A percentile compares a stretch with the other conserved stretches of the same genome.
Conservation (phyloP, 2,797 vertebrate genomes). For the Passerculus sandwichensis region DNA sequence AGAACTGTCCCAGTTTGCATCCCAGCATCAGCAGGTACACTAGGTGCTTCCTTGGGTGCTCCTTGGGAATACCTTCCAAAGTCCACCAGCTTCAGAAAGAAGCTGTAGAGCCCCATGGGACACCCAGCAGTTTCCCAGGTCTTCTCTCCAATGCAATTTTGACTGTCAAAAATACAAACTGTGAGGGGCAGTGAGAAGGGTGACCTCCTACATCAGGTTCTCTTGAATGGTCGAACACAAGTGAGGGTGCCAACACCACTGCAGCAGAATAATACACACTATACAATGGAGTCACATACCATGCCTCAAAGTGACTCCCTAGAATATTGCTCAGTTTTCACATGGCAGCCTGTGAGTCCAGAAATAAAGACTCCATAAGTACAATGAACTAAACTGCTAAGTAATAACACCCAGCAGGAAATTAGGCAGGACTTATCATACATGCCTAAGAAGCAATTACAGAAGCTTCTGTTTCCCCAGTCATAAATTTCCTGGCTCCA, state of each 20-base stretch:
- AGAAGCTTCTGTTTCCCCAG: constrained; percentile 35
- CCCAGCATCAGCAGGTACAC: rapidly evolving
- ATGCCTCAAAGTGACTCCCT: neutral
- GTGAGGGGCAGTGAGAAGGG: neutral
- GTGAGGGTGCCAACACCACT: neutral
- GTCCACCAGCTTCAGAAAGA: neutral
- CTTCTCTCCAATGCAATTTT: neutral
- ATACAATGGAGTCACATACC: neutral
- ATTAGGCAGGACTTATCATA: constrained; percentile 49
- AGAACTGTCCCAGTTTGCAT: neutral
- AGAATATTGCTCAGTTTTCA: neutral
- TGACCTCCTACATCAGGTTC: neutral
- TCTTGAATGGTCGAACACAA: neutral
- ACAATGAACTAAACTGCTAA: neutral
- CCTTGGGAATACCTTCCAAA: neutral
- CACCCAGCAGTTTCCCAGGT: neutral
- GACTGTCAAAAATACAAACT: neutral
- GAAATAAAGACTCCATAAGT: neutral
- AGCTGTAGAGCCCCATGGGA: neutral
- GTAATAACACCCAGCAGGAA: constrained; percentile 37
- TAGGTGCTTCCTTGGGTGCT: neutral
- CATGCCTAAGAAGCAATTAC: constrained; percentile 30
- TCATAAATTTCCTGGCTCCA: constrained; percentile 8
- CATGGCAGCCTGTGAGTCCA: neutral
- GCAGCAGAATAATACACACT: neutral